phyloP scores from a whole-genome alignment of 2,113 vertebrate species.

The Pristiophorus japonicus region DNA sequence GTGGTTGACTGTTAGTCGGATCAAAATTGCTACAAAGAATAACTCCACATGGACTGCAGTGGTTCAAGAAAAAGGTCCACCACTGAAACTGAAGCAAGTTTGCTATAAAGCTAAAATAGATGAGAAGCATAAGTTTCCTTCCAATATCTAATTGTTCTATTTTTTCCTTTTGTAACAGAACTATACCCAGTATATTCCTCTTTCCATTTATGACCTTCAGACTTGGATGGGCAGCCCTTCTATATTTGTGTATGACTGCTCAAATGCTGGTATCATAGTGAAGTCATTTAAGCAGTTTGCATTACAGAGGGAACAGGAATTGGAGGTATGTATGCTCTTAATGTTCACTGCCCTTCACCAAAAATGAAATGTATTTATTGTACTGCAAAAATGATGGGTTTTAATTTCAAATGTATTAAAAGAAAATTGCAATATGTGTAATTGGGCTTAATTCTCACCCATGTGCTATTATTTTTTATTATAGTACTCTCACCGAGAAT shows the following conservation, averaged over 20 bases:
- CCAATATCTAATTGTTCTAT: neutral
- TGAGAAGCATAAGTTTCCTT: neutral
- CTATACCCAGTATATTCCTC: constrained; percentile 97
- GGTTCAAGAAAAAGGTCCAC: neutral
- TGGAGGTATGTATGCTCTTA: constrained; percentile 72
- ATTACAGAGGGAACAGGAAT: constrained; percentile 89
- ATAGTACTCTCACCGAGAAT: neutral
- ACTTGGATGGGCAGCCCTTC: constrained; percentile 99
- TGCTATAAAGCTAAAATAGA: neutral
- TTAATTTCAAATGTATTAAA: neutral
- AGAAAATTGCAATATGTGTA: neutral
- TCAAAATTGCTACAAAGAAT: neutral
- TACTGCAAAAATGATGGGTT: neutral
- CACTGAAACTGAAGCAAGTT: neutral
- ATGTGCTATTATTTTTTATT: neutral
- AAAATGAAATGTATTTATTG: neutral
- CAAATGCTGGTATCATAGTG: constrained; percentile 91
- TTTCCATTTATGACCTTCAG: constrained; percentile 96
- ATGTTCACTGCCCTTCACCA: neutral
- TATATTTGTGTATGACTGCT: constrained; percentile 97
- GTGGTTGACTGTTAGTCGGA: neutral
- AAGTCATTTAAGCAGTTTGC: constrained; percentile 98
- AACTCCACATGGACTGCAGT: neutral
- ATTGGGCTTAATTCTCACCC: neutral
- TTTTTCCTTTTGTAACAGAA: constrained; percentile 61